Conservation (phyloP, 2,113 vertebrate genomes). For the Dasyurus viverrinus region DNA sequence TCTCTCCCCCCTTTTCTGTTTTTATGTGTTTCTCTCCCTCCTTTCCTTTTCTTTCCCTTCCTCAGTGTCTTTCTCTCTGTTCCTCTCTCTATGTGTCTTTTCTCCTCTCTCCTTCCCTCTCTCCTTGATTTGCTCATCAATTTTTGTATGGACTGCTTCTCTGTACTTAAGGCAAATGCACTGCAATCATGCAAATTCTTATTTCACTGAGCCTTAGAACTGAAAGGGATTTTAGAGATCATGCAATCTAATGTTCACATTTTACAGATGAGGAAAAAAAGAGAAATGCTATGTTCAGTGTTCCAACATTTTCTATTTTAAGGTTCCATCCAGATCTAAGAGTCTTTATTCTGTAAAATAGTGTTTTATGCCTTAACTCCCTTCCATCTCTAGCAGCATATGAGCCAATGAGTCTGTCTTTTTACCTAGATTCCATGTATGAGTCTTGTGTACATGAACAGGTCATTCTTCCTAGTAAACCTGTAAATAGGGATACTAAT, state of each 20-base stretch:
- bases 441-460: neutral
- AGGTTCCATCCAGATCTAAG: neutral
- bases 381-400: neutral
- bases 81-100: too few species aligned
- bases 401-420: neutral
- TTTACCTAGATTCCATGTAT: neutral
- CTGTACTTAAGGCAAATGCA: neutral
- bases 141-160: neutral
- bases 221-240: neutral
- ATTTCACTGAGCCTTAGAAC: neutral
- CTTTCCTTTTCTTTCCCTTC: too few species aligned
- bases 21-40: too few species aligned
- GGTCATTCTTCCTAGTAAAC: neutral
- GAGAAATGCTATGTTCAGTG: neutral
- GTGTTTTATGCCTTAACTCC: neutral
- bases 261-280: neutral
- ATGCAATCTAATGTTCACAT: neutral
- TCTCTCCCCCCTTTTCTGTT: too few species aligned
- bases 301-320: slow-evolving; percentile 1
- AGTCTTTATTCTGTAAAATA: neutral
- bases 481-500: neutral
- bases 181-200: neutral
- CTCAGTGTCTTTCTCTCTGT: too few species aligned
- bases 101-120: too few species aligned
- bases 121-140: neutral